Base-by-base conservation (phyloP, 2,113 vertebrate genomes). In the Sander vitreus region DNA sequence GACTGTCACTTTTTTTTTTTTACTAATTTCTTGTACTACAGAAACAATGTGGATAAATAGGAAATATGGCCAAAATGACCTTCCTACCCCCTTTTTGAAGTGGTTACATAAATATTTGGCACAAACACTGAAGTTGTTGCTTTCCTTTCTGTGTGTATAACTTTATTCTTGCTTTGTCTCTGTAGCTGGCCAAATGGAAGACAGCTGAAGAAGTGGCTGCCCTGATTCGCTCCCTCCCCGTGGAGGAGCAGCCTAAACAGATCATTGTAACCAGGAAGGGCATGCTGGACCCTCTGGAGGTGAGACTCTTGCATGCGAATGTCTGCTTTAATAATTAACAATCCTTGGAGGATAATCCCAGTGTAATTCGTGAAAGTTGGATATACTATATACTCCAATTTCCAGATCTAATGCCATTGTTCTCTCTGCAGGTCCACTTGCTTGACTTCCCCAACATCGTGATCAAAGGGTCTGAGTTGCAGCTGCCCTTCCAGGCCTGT, bases 391-490 rank as follows among this genome's bases (percentile, higher is more conserved):
- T 3, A 48, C 2, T 48, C 16, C 2, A 19, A 1, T 48, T 30
- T 72, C 6, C 50, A 30, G 9, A 55, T 60, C n/a, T 82, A 43
- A 76, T 82, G 14, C 23, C 45, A 1, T 15, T 48, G 0, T 59
- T 76, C 67, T 80, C 77, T 76, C 2, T 12, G 72, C 90, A 99
- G 98, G 99, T 99, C 90, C 99, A 99, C 91, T 96, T 99, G 95
- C 94, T 99, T 77, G 99, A 99, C 91, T 99, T 99, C 95, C 99
- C 99, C 86, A 99, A 99, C 93, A 99, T 99, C 21, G 99, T 99
- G 69, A 99, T 99, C 95, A 99, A 99, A 91, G 99, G 99, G 33
- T 99, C 99, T 0, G 99, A 99, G 95, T 86, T 99, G 89, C 99
- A 99, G 89, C 95, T 99, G 81, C 99, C 99, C 39, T 99, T 99